phyloP scores from a whole-genome alignment of 1,140 invertebrate genomes.

The Phymastichus coffea region DNA sequence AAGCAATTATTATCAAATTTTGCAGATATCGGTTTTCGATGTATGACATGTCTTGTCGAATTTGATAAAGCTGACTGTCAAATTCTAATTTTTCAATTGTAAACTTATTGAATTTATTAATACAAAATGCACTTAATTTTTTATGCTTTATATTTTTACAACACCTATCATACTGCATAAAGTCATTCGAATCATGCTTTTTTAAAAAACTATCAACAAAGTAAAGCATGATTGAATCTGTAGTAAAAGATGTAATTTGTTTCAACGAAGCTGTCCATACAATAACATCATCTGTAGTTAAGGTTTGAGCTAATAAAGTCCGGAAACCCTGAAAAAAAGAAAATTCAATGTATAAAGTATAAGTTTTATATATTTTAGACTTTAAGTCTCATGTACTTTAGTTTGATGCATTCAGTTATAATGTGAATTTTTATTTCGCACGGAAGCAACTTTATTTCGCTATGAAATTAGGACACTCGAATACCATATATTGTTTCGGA shows the following conservation, averaged over 20 bases:
- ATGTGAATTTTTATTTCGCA: no score
- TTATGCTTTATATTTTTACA: slow-evolving; percentile 16
- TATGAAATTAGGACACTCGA: no score
- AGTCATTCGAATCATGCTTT: slow-evolving; percentile 2
- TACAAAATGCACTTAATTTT: slow-evolving; percentile 25
- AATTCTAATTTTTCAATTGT: neutral
- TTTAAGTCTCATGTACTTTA: no score
- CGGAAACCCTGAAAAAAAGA: slow-evolving; percentile 64
- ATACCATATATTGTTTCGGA: no score
- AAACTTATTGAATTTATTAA: slow-evolving; percentile 8
- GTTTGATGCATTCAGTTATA: no score
- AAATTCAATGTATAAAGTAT: no score
- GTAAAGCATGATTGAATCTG: slow-evolving; percentile 64
- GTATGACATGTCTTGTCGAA: slow-evolving; percentile 50
- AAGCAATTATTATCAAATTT: slow-evolving; percentile 73
- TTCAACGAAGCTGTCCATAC: slow-evolving; percentile 66
- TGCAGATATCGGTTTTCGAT: slow-evolving; percentile 65
- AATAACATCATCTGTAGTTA: slow-evolving; percentile 76
- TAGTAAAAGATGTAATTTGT: slow-evolving; percentile 68
- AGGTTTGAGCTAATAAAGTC: slow-evolving; percentile 77
- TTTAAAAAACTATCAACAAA: slow-evolving; percentile 63
- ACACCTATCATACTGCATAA: slow-evolving; percentile 39
- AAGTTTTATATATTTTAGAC: slow-evolving; percentile 5
- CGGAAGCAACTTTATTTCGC: no score
- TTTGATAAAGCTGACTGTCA: slow-evolving; percentile 21